phyloP scores from a whole-genome alignment of 2,113 vertebrate genomes.

The Caranx ignobilis region DNA sequence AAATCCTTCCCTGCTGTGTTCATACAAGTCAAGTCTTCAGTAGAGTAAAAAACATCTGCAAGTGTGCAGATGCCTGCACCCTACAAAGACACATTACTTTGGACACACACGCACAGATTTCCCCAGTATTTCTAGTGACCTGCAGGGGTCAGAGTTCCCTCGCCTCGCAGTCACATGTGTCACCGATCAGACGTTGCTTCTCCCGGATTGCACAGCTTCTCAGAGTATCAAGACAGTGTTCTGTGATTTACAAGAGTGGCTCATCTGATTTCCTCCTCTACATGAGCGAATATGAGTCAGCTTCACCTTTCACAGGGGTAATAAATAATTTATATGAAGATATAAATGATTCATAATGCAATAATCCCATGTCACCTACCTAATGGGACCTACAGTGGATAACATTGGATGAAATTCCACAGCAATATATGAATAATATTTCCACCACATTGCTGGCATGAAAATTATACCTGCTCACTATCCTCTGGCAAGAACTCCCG shows the following conservation, averaged over 20 bases:
- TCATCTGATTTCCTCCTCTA: conserved; percentile 36
- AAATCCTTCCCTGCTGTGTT: conserved; percentile 33
- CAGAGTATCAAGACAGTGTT: conserved; percentile 26
- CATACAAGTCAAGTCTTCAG: conserved; percentile 12
- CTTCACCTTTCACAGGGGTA: conserved; percentile 42
- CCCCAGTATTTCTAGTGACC: conserved; percentile 55
- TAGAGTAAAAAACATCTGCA: conserved; percentile 32
- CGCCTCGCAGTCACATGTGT: conserved; percentile 38
- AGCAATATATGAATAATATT: conserved; percentile 46
- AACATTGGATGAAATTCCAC: conserved; percentile 40
- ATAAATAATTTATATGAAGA: conserved; percentile 64
- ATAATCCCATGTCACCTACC: conserved; percentile 61
- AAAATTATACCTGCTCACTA: conserved; percentile 37
- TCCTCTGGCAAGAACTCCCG: conserved; percentile 16
- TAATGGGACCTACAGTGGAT: conserved; percentile 50
- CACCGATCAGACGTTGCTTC: conserved; percentile 22
- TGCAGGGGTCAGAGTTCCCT: conserved; percentile 76
- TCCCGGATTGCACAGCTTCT: conserved; percentile 22
- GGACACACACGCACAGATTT: neutral
- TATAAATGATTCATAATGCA: conserved; percentile 71
- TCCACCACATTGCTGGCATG: conserved; percentile 19
- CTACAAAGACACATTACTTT: neutral
- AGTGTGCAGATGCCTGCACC: neutral
- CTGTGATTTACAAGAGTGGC: conserved; percentile 30
- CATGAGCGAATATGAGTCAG: conserved; percentile 35